Base-by-base conservation (phyloP, 2,113 vertebrate genomes). In the Helogale parvula region DNA sequence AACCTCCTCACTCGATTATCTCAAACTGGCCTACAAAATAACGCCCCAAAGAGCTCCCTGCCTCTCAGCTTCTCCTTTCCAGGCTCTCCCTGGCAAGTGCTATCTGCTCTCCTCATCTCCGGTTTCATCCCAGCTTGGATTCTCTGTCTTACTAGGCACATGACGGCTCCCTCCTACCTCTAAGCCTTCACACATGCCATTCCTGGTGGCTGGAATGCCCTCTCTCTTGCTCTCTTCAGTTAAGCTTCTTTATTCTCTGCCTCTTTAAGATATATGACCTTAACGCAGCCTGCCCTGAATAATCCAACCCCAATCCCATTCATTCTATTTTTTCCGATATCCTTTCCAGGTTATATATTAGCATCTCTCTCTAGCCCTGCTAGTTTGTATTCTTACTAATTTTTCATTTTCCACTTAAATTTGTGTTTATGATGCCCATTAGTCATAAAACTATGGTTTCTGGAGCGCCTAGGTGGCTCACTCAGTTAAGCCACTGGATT, bases 121-220 rank as follows among this genome's bases (percentile, higher is more conserved):
- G 27, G 29, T 96, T 97, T 84, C 92, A 71, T 57, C 35, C 33
- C 63, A 57, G 80, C 87, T 81, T 57, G 50, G 54, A 87, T 57
- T 97, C 60, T 90, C 83, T 90, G 45, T 90, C 69, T 96, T 88
- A 77, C 23, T 33, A 72, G 82, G 72, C 94, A 96, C 50, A 71
- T 86, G 96, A 77, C n/a, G 13, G 38, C 69, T 94, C 52, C 23
- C 79, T 66, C 71, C 86, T 57, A 77, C 88, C 89, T 86, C 95
- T 95, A 90, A 97, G 77, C 60, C 89, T 92, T 96, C 79, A 87
- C 33, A 71, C 35, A 68, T 88, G 77, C 84, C 88, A 72, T 88
- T 93, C 57, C 89, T 93, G 93, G 47, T 77, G 88, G 38, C 41
- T 85, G 52, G 82, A 97, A 95, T 77, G 95, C 63, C 60, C 83